Conservation (phyloP, 2,113 vertebrate species). For the Melanostigma gelatinosum region DNA sequence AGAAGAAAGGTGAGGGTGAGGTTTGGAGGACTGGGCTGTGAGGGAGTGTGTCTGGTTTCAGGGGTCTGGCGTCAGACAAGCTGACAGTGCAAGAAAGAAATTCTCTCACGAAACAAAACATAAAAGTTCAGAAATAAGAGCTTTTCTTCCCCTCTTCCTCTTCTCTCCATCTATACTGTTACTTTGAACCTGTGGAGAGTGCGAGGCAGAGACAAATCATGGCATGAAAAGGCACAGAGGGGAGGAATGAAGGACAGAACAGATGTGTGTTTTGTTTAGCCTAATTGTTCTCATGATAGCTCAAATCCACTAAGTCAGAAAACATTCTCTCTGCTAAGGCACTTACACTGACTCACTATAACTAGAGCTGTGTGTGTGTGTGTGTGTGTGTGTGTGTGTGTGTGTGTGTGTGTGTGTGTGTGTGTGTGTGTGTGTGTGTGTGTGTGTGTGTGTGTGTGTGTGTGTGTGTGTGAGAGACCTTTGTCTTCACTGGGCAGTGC, state of each 20-base stretch:
- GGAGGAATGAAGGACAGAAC: constrained; percentile 44
- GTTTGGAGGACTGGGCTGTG: constrained; percentile 11
- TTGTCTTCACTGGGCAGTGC: constrained; percentile 71
- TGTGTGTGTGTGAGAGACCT: constrained; percentile 69
- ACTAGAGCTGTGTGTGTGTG: not conserved
- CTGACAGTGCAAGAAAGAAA: constrained; percentile 68
- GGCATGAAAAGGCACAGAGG: not conserved
- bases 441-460: constrained; percentile 25
- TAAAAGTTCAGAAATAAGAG: constrained; percentile 32
- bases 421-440: constrained; percentile 1
- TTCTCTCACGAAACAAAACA: constrained; percentile 42
- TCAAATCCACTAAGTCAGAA: constrained; percentile 38
- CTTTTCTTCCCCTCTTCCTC: constrained; percentile 9
- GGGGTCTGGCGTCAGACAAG: constrained; percentile 50
- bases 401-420: constrained; percentile 28
- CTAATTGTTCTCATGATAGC: constrained; percentile 42
- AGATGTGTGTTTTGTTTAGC: constrained; percentile 50
- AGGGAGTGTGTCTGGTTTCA: not conserved
- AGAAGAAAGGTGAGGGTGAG: constrained; percentile 11
- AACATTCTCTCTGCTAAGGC: constrained; percentile 34
- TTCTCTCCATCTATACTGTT: constrained; percentile 20
- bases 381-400: constrained; percentile 21
- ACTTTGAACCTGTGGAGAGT: constrained; percentile 31
- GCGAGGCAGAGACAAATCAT: not conserved
- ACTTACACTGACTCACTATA: constrained; percentile 4